These are phyloP conservation scores for Anser cygnoides DNA, from an alignment of 2,113 vertebrate species.

Conservation along the genomic window DNA sequence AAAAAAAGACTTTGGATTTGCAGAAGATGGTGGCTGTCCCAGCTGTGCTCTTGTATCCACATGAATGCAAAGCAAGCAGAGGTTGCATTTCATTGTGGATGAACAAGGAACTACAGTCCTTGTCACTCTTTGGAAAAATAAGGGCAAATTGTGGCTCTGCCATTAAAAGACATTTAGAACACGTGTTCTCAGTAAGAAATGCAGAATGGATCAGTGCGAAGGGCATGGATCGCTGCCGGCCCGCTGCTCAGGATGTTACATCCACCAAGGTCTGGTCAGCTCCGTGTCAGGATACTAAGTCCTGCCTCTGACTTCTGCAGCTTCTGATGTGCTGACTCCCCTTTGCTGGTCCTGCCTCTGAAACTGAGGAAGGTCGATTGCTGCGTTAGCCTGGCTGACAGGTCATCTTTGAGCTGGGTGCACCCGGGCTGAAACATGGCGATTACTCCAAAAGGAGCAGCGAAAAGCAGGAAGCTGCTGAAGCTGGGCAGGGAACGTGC, in stretches of 20 bases:
- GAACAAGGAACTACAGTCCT: not conserved
- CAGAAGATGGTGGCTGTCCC: not conserved
- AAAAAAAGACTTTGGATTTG: not conserved
- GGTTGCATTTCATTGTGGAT: not conserved
- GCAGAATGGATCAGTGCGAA: not conserved
- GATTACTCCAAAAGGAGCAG: not conserved
- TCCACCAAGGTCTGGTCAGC: not conserved
- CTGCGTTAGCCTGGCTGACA: not conserved
- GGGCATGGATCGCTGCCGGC: not conserved
- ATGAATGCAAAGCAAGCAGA: not conserved
- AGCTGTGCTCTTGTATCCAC: rapidly evolving
- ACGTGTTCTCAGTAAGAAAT: not conserved
- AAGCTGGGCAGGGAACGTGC: too few species aligned
- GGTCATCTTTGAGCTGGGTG: not conserved
- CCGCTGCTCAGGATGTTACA: not conserved
- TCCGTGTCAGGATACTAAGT: rapidly evolving
- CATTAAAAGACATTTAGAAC: not conserved
- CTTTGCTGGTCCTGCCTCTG: not conserved
- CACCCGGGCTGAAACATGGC: not conserved
- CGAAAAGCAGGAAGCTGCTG: not conserved
- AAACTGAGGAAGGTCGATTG: too few species aligned
- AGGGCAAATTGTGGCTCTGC: not conserved
- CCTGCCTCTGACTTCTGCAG: not conserved
- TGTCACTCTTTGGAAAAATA: not conserved
- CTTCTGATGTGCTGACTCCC: not conserved